Evolutionary conservation across 1,140 invertebrate genomes (phyloP).

Genomic region (Aleiodes sp.): DNA sequence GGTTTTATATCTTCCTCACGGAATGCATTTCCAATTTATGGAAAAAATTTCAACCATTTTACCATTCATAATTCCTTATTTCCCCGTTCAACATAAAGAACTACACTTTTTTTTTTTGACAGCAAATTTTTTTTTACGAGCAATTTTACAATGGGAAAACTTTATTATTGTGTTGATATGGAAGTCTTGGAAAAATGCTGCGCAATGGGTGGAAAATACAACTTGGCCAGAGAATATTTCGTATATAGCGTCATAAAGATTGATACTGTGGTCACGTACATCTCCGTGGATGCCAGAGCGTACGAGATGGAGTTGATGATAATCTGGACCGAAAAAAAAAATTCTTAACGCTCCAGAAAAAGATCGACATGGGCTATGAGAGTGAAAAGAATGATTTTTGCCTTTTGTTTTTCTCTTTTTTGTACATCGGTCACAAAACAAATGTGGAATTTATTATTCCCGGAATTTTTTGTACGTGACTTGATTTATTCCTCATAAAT

Average conservation of each 20-base stretch:
- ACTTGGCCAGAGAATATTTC: not conserved
- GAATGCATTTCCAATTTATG: conserved; percentile 7
- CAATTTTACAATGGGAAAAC: too few species aligned
- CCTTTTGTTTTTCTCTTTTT: not conserved
- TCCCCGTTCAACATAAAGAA: too few species aligned
- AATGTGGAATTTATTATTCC: not conserved
- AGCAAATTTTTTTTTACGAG: too few species aligned
- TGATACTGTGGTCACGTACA: conserved; percentile 13
- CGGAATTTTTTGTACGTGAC: not conserved
- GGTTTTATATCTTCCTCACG: not conserved
- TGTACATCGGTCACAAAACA: not conserved
- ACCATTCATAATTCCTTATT: too few species aligned
- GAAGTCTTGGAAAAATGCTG: too few species aligned
- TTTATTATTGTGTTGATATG: too few species aligned
- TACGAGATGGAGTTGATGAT: conserved; percentile 9
- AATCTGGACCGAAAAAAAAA: conserved; percentile 13
- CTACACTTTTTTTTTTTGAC: too few species aligned
- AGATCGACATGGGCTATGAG: not conserved
- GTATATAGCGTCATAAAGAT: conserved; percentile 14
- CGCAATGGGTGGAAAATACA: not conserved
- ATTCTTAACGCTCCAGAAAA: conserved; percentile 14
- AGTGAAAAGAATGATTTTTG: not conserved
- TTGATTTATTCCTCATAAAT: not conserved
- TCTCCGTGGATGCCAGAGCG: conserved; percentile 14
- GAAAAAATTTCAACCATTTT: not conserved